These are phyloP conservation scores for Chionodraco myersi DNA, from an alignment of 2,113 vertebrate species.

Conservation along the genomic window DNA sequence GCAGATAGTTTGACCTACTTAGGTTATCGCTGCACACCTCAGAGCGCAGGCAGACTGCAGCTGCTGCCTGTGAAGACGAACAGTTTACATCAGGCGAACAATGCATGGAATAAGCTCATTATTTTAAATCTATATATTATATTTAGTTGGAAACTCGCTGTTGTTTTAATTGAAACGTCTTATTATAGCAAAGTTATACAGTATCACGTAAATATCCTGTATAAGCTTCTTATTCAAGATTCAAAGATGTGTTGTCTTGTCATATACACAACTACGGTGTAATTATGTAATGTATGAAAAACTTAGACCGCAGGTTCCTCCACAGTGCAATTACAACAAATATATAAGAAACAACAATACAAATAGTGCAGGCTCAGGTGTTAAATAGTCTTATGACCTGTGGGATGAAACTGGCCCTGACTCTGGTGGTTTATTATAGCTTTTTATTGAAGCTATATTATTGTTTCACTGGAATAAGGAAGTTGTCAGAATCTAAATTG, in stretches of 20 bases:
- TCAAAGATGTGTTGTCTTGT: too few species aligned
- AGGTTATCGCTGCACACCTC: slow-evolving; percentile 58
- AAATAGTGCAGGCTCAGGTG: too few species aligned
- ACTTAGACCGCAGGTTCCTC: too few species aligned
- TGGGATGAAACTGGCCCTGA: too few species aligned
- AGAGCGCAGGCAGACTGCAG: background rate
- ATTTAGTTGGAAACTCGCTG: background rate
- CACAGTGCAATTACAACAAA: too few species aligned
- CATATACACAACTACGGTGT: too few species aligned
- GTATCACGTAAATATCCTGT: background rate
- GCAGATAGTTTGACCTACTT: slow-evolving; percentile 83
- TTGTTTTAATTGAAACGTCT: background rate
- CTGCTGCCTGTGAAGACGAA: slow-evolving; percentile 12
- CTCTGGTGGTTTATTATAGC: background rate
- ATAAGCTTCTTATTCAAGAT: background rate
- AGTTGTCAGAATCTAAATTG: background rate
- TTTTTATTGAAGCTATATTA: background rate
- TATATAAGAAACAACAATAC: too few species aligned
- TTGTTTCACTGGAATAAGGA: background rate
- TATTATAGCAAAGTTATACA: background rate
- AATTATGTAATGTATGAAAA: too few species aligned
- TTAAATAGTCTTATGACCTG: too few species aligned
- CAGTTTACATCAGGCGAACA: background rate
- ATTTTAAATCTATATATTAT: background rate
- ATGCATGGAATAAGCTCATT: background rate